phyloP scores from a whole-genome alignment of 2,113 vertebrate genomes.

The Danionella cerebrum region DNA sequence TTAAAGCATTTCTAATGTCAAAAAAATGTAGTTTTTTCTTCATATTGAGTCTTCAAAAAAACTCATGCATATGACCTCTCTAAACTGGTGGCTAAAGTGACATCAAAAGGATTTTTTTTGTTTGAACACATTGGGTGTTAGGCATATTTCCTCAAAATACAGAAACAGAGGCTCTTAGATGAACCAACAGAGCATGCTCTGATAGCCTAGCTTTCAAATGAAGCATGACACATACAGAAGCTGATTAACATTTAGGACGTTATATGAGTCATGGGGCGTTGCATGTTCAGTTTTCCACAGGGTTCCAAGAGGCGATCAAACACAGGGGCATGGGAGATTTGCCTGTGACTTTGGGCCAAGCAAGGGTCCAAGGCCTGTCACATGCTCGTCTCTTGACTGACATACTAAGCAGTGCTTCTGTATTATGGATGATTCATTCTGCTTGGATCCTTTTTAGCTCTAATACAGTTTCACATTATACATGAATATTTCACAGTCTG shows the following conservation, averaged over 20 bases:
- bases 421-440: conserved; percentile 27
- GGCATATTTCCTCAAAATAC: too few species aligned
- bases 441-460: conserved; percentile 23
- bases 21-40: too few species aligned
- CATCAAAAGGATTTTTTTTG: too few species aligned
- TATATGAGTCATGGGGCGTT: neutral
- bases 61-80: too few species aligned
- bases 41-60: too few species aligned
- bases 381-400: neutral
- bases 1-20: too few species aligned
- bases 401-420: neutral
- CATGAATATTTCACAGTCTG: conserved; percentile 25
- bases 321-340: neutral
- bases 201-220: neutral
- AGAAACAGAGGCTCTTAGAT: too few species aligned
- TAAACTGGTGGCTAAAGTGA: too few species aligned
- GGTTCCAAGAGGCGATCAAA: neutral
- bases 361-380: neutral
- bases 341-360: neutral
- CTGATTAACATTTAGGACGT: neutral
- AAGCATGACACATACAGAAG: neutral
- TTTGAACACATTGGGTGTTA: too few species aligned
- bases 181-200: too few species aligned
- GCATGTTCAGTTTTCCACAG: neutral
- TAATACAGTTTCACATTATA: conserved; percentile 27